phyloP scores from a whole-genome alignment of 2,797 vertebrate genomes.

The Cynopterus sphinx region DNA sequence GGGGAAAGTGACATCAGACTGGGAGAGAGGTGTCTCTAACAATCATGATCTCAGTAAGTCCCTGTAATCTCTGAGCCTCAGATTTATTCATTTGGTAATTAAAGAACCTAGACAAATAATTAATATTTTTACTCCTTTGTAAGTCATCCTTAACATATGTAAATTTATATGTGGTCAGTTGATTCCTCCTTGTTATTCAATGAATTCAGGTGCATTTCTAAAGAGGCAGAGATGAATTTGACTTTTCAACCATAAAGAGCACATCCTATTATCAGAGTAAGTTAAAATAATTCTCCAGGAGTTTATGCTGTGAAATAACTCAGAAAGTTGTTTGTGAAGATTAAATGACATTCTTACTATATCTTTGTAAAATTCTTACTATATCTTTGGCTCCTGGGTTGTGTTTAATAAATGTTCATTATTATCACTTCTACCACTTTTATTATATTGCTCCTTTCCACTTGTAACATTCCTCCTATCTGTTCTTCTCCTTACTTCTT shows the following conservation, averaged over 20 bases:
- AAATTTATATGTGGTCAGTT: neutral
- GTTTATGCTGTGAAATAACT: neutral
- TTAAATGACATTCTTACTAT: constrained; percentile 29
- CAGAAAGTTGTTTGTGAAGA: neutral
- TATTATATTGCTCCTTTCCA: neutral
- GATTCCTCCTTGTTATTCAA: neutral
- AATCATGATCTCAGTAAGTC: neutral
- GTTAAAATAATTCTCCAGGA: neutral
- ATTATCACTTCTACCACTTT: neutral
- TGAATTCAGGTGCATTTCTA: neutral
- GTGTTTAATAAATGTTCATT: neutral
- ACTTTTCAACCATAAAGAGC: neutral
- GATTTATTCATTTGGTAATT: neutral
- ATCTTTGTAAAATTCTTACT: constrained; percentile 37
- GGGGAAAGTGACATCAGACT: neutral
- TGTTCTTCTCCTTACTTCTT: neutral
- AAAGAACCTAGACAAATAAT: neutral
- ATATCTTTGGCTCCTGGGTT: neutral
- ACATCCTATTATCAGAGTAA: neutral
- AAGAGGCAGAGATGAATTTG: neutral
- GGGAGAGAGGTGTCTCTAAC: neutral
- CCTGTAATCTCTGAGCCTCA: neutral
- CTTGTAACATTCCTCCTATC: neutral
- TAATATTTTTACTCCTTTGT: neutral
- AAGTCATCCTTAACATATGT: neutral